Evolutionary conservation across 2,797 vertebrate species (phyloP).

Genomic region (Gymnothorax javanicus): DNA sequence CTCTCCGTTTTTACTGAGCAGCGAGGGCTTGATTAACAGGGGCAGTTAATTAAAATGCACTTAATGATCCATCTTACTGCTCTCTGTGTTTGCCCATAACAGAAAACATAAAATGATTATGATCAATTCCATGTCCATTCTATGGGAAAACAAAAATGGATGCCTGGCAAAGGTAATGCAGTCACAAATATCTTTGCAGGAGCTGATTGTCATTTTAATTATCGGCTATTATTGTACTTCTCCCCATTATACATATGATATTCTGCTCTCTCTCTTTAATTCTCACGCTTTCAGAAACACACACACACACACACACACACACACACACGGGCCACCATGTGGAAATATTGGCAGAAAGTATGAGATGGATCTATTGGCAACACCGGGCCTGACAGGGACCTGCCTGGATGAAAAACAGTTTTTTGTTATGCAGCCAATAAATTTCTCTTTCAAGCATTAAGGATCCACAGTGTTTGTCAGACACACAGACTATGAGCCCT

Average conservation of each 20-base stretch:
- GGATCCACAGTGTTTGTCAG: not conserved
- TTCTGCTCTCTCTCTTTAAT: not conserved
- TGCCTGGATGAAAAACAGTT: not conserved
- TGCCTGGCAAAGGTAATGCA: not conserved
- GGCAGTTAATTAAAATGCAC: not conserved
- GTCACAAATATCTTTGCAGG: not conserved
- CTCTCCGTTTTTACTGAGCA: not conserved
- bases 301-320: not conserved
- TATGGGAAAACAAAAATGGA: not conserved
- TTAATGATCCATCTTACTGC: not conserved
- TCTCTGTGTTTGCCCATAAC: not conserved
- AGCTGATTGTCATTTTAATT: not conserved
- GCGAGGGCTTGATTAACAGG: not conserved
- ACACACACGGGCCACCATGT: not conserved
- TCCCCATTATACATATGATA: not conserved
- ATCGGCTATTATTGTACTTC: not conserved
- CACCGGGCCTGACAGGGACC: not conserved
- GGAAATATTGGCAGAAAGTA: not conserved
- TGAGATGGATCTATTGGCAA: not conserved
- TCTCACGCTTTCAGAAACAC: not conserved
- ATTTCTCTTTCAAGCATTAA: not conserved
- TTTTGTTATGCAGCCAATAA: not conserved
- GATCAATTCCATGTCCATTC: not conserved
- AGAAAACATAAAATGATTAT: constrained; percentile 5
- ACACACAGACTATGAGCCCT: not conserved